Evolutionary conservation across 1,140 invertebrate genomes (phyloP).

Genomic region (Platyscapa corneri): DNA sequence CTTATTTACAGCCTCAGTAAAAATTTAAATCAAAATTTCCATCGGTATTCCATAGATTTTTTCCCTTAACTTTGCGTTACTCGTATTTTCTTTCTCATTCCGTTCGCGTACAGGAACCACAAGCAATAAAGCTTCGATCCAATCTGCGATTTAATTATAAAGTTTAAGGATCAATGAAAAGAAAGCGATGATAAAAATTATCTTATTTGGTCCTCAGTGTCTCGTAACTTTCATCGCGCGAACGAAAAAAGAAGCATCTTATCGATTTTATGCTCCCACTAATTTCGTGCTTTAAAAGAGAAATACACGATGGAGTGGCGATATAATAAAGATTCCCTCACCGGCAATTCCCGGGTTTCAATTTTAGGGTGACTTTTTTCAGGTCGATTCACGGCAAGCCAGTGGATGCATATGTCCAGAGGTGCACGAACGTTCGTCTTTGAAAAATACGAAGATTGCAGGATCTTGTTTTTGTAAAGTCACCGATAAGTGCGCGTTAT

Average conservation of each 20-base stretch:
- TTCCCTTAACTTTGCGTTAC: background rate
- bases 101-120: background rate
- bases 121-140: slow-evolving; percentile 16
- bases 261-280: background rate
- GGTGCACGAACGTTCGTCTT: background rate
- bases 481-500: background rate
- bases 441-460: background rate
- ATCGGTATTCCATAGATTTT: background rate
- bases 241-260: background rate
- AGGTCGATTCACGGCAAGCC: background rate
- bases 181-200: slow-evolving; percentile 42
- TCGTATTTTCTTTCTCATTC: slow-evolving; percentile 16
- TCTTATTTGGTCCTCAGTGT: background rate
- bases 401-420: background rate
- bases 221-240: background rate
- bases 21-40: background rate
- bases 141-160: slow-evolving; percentile 48
- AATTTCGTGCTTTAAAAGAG: background rate
- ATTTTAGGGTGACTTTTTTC: background rate
- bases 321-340: slow-evolving; percentile 17
- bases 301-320: background rate
- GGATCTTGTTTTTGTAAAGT: background rate
- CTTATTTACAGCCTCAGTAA: background rate
- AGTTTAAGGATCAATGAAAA: slow-evolving; percentile 38
- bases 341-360: background rate